A percentile compares a stretch with the other conserved stretches of the same genome.
Evolutionary conservation across 2,113 vertebrate genomes (phyloP).

Genomic region (Sander lucioperca): DNA sequence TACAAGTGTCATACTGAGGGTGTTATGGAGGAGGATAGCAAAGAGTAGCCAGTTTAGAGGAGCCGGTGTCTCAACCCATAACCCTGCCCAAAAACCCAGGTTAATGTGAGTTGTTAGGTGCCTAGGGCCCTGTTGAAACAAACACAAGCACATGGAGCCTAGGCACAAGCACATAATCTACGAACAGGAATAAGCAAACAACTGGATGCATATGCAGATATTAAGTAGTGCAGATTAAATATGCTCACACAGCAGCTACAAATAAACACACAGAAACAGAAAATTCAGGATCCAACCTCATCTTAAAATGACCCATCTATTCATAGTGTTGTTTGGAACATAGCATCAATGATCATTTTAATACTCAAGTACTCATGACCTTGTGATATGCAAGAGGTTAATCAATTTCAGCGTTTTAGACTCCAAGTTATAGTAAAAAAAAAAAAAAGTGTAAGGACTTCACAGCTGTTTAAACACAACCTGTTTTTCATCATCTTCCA

Average conservation of each 20-base stretch:
- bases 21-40: constrained; percentile 8
- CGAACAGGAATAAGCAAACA: constrained; percentile 7
- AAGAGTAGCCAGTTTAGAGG: constrained; percentile 22
- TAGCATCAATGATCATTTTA: not conserved
- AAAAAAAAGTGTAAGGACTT: not conserved
- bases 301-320: constrained; percentile 2
- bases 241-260: not conserved
- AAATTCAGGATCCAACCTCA: not conserved
- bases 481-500: not conserved
- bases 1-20: not conserved
- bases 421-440: not conserved
- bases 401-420: not conserved
- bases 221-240: constrained; percentile 21
- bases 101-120: constrained; percentile 56
- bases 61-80: constrained; percentile 9
- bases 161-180: constrained; percentile 9
- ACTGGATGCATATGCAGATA: constrained; percentile 12
- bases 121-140: constrained; percentile 30
- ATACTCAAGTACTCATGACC: not conserved
- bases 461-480: not conserved
- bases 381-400: not conserved
- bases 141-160: not conserved
- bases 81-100: constrained; percentile 35
- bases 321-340: not conserved
- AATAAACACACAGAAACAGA: not conserved